Evolutionary conservation across 1,140 invertebrate genomes (phyloP).

Genomic region (Bombus polaris): DNA sequence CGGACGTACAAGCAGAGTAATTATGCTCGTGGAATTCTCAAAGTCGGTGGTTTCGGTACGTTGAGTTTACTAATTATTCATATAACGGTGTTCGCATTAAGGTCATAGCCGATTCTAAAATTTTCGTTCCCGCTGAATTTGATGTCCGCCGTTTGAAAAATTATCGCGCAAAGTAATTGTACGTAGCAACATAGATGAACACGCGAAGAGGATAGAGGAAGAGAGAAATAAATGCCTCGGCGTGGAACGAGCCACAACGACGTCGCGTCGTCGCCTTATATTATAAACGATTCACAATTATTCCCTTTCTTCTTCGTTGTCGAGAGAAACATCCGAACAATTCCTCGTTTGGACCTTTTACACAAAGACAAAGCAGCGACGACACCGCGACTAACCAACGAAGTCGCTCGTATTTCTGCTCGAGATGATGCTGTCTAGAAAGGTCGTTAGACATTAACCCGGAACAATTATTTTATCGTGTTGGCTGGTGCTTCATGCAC

Average conservation of each 20-base stretch:
- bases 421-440: conserved; percentile 4
- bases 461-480: conserved; percentile 46
- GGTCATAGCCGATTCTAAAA: conserved; percentile 44
- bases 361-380: no score
- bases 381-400: conserved; percentile 11
- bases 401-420: conserved; percentile 33
- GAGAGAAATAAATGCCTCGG: conserved; percentile 21
- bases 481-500: conserved; percentile 6
- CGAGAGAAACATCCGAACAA: conserved; percentile 23
- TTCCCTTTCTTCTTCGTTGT: neutral
- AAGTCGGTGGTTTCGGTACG: conserved; percentile 51
- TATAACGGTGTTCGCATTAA: conserved; percentile 60
- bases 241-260: conserved; percentile 14
- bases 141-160: conserved; percentile 49
- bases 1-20: conserved; percentile 49
- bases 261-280: conserved; percentile 16
- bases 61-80: conserved; percentile 64
- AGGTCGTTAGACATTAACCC: conserved; percentile 40
- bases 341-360: conserved; percentile 9
- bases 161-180: conserved; percentile 53
- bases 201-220: neutral
- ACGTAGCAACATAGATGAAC: neutral
- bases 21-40: conserved; percentile 49
- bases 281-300: conserved; percentile 28
- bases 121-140: conserved; percentile 19